Conservation (phyloP, 2,113 vertebrate genomes). For the Hymenochirus boettgeri region DNA sequence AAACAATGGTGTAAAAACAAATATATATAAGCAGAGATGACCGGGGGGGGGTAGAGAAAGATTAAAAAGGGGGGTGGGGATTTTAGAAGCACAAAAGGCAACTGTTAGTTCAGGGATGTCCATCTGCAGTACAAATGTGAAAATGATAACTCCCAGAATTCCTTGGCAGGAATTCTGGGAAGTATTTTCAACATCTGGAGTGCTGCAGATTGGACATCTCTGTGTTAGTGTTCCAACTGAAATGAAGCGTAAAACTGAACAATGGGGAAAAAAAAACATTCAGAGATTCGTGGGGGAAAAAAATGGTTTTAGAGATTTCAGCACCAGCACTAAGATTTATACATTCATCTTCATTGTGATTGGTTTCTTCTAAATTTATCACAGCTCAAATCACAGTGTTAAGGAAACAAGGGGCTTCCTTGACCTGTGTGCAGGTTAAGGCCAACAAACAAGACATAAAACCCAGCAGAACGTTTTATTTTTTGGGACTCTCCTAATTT, state of each 20-base stretch:
- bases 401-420: constrained; percentile 59
- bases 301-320: constrained; percentile 66
- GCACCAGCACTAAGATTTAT: constrained; percentile 71
- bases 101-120: too few species aligned
- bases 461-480: constrained; percentile 36
- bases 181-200: too few species aligned
- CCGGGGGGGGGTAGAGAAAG: constrained; percentile 59
- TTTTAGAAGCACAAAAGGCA: constrained; percentile 60
- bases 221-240: constrained; percentile 63
- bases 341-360: constrained; percentile 71
- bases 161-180: too few species aligned
- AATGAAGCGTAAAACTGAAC: not conserved
- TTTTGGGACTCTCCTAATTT: constrained; percentile 40
- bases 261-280: constrained; percentile 36
- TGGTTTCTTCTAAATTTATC: constrained; percentile 62
- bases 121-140: too few species aligned
- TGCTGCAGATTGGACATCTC: too few species aligned
- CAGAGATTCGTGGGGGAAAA: constrained; percentile 56
- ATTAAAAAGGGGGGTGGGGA: constrained; percentile 63
- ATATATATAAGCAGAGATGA: constrained; percentile 66
- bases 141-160: too few species aligned
- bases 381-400: constrained; percentile 76
- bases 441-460: constrained; percentile 59
- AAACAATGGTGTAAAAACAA: constrained; percentile 74
- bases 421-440: constrained; percentile 49